Percentiles rank a stretch among this genome's conserved stretches.
phyloP scores from a whole-genome alignment of 2,113 vertebrate genomes.

The Dasyprocta punctata region DNA sequence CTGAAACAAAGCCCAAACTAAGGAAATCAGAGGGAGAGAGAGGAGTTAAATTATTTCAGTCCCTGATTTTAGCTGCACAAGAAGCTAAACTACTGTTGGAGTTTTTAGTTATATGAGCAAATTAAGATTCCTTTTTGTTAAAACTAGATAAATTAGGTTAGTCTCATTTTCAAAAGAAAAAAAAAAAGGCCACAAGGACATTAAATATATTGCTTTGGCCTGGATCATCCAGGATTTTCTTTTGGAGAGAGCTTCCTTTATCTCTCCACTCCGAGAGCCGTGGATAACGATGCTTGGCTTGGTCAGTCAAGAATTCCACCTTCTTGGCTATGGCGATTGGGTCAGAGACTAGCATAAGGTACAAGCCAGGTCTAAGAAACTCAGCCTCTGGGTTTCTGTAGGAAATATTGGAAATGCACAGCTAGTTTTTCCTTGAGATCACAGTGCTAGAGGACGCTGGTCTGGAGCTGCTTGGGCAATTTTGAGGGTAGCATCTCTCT shows the following conservation, averaged over 20 bases:
- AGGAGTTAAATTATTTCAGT: not conserved
- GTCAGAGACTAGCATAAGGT: not conserved
- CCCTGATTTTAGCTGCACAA: not conserved
- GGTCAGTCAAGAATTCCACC: not conserved
- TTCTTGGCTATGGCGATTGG: not conserved
- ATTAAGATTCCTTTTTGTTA: not conserved
- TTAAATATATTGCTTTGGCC: not conserved
- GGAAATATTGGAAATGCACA: not conserved
- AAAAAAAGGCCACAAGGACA: not conserved
- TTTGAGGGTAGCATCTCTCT: not conserved
- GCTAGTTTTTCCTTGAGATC: not conserved
- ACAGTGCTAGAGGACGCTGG: not conserved
- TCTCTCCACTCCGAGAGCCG: not conserved
- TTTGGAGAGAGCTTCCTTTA: not conserved
- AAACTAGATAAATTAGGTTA: conserved; percentile 4
- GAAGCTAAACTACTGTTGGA: conserved; percentile 1
- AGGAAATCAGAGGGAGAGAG: not conserved
- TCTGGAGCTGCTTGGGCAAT: not conserved
- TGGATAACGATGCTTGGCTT: not conserved
- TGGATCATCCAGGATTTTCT: not conserved
- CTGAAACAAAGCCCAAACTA: not conserved
- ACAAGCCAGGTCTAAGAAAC: not conserved
- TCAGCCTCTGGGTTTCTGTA: not conserved
- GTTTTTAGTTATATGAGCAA: conserved; percentile 1
- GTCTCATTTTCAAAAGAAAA: not conserved